Evolutionary conservation across 2,113 vertebrate genomes (phyloP).

Genomic region (Elephas maximus): DNA sequence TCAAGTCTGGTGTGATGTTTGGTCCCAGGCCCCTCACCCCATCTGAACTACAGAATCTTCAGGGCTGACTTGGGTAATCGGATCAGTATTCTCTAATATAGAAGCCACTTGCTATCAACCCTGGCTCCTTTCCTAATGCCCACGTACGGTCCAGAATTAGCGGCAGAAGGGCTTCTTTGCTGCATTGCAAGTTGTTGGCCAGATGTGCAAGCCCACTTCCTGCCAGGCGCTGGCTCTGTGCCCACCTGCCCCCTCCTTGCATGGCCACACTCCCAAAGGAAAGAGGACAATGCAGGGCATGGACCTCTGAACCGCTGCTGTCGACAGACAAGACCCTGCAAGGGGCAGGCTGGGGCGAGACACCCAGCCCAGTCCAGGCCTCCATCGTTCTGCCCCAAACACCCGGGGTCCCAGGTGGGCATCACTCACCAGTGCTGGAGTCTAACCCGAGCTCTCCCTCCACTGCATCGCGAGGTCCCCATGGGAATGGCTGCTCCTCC

Average conservation of each 20-base stretch:
- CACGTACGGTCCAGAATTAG: not conserved
- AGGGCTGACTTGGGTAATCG: not conserved
- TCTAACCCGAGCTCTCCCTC: slow-evolving; percentile 74
- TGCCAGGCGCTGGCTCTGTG: not conserved
- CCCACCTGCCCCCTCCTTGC: not conserved
- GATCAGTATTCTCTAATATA: not conserved
- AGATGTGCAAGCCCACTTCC: not conserved
- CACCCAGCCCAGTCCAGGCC: not conserved
- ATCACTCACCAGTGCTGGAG: slow-evolving; percentile 80
- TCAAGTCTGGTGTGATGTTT: not conserved
- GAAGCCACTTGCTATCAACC: too few species aligned
- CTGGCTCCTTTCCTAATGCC: not conserved
- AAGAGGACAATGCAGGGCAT: not conserved
- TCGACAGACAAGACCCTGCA: fast-evolving
- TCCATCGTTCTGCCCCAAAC: not conserved
- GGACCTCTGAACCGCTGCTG: not conserved
- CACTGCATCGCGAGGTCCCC: slow-evolving; percentile 39
- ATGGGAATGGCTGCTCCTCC: slow-evolving; percentile 85
- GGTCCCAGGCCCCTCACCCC: not conserved
- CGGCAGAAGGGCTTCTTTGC: not conserved
- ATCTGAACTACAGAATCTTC: not conserved
- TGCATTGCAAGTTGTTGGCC: not conserved
- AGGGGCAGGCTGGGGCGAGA: not conserved
- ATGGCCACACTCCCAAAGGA: not conserved
- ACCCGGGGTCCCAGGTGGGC: fast-evolving